Percentiles rank a stretch among this genome's conserved stretches.
Evolutionary conservation across 2,797 vertebrate genomes (phyloP).

Genomic region (Cygnus olor): DNA sequence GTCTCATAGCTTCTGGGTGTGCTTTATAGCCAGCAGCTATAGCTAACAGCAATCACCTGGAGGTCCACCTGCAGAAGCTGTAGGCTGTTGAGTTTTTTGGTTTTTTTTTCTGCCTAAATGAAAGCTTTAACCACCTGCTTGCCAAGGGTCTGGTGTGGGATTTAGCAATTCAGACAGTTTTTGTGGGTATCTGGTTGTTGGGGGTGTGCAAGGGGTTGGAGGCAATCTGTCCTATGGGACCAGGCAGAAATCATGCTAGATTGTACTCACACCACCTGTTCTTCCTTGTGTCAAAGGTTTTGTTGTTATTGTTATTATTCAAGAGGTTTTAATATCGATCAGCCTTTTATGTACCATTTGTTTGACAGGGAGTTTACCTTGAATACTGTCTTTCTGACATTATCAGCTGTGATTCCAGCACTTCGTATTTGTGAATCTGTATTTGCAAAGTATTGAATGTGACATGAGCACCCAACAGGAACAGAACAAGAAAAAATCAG

Average conservation of each 20-base stretch:
- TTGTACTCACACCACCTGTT: not conserved
- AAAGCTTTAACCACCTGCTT: not conserved
- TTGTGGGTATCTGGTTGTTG: not conserved
- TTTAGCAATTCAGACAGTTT: not conserved
- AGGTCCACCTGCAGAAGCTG: not conserved
- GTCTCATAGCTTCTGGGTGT: accelerated
- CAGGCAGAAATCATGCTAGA: not conserved
- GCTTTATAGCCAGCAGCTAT: not conserved
- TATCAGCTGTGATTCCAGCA: not conserved
- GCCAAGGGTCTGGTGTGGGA: not conserved
- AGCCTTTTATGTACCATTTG: not conserved
- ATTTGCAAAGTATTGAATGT: not conserved
- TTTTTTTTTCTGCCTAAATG: not conserved
- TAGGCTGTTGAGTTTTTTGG: not conserved
- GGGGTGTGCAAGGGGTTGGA: not conserved
- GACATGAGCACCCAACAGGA: not conserved
- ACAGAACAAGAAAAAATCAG: not conserved
- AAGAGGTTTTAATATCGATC: not conserved
- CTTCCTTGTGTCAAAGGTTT: not conserved
- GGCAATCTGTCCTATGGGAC: not conserved
- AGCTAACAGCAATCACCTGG: not conserved
- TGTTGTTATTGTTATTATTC: not conserved
- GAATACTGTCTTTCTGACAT: not conserved
- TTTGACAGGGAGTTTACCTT: not conserved
- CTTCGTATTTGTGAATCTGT: not conserved